Evolutionary conservation across 2,113 vertebrate genomes (phyloP), one percentile per base, ranked within the genome.

Genomic region (Erythrolamprus reginae): DNA sequence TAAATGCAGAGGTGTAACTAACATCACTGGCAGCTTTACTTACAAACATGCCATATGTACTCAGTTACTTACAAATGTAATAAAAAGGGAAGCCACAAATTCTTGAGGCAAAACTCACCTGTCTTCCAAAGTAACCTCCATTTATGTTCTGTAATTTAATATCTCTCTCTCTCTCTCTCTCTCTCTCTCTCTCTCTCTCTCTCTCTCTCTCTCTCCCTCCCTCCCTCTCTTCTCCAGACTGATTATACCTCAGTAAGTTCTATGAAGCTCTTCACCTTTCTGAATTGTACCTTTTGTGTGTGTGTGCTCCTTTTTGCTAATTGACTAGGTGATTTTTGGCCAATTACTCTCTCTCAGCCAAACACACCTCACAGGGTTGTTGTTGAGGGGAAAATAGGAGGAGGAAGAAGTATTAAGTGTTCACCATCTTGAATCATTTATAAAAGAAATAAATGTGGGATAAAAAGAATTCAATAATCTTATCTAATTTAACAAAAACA

Each of bases 1-100:
- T 97, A 97, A 97, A 97, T 95, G 97, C 97, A 97, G 97, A 97
- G 97, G 96, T 96, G 96, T 96, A 96, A 96, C 97, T 95, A 96
- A 94, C 96, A 94, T 95, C 96, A 94, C 94, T 90, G 95, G 93
- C 94, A 96, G 95, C 95, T 95, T 96, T 96, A 96, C 96, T 96
- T 95, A 97, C 97, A 97, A 97, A 97, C 97, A 97, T 90, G 94
- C 96, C 96, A 94, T 96, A 95, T 96, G 96, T 94, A 94, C 95
- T 94, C 94, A 95, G 96, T 95, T 96, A 95, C 96, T 95, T 92
- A 93, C 94, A 94, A 94, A 92, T 91, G 89, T 93, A 94, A 93
- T 95, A 94, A 95, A 96, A 96, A 93, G 38, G 92, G 89, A 88
- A 91, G 90, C 84, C 17, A 93, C 94, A 92, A 95, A 90, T 38